These are phyloP conservation scores for Meliscaeva auricollis DNA, from an alignment of 2,888 invertebrate genomes.

Conservation along the genomic window DNA sequence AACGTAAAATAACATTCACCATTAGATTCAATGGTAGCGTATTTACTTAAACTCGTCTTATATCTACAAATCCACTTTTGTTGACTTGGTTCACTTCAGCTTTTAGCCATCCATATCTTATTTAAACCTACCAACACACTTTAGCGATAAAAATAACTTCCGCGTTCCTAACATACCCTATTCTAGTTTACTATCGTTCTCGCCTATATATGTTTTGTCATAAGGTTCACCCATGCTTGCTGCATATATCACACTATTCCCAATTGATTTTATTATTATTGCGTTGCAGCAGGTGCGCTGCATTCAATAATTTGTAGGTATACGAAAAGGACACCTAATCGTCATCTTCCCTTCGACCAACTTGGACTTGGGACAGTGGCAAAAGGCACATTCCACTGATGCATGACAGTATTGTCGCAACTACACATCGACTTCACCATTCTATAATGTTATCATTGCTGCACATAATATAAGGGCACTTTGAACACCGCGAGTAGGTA, in stretches of 20 bases:
- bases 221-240: background rate
- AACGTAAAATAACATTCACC: too few species aligned
- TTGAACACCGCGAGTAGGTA: background rate
- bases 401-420: background rate
- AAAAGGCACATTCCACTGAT: constrained; percentile 3
- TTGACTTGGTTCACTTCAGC: too few species aligned
- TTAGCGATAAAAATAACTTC: too few species aligned
- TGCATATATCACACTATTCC: background rate
- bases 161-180: too few species aligned
- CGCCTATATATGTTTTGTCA: too few species aligned
- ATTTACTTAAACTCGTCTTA: too few species aligned
- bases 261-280: background rate
- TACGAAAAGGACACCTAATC: constrained; percentile 4
- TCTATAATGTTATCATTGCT: background rate
- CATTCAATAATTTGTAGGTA: background rate
- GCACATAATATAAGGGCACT: background rate
- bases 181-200: too few species aligned
- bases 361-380: background rate
- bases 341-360: background rate
- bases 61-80: too few species aligned
- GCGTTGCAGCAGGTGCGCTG: constrained; percentile 1
- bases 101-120: too few species aligned
- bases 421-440: background rate
- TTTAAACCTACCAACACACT: too few species aligned
- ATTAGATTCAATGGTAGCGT: too few species aligned